Base-by-base conservation (phyloP, 2,797 vertebrate species). In the Acipenser ruthenus region DNA sequence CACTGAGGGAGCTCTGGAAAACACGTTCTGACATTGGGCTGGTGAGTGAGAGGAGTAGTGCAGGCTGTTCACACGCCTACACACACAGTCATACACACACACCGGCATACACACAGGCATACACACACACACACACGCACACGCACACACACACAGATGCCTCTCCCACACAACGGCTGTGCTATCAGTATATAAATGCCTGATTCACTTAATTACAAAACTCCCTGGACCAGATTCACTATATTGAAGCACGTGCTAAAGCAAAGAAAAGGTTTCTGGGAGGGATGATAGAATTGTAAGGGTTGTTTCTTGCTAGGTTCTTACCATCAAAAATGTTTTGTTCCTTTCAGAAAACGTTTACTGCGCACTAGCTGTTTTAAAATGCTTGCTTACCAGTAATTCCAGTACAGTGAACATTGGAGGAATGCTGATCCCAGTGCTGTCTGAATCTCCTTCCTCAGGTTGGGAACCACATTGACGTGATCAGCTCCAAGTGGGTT, bases 1-100 rank as follows among this genome's bases (percentile, higher is more conserved):
- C 96, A 37, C 84, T 99, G 67, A 85, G 73, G 52, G 89, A 92
- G 0, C 87, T 99, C 68, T 98, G 96, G 96, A 90, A 88, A 73
- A 94, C 92, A 65, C 88, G 96, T 9, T 99, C 96, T 0, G 91
- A 94, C 65, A 98, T 99, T 8, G 96, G 96, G 65, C 88, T 99
- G 91, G 96, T 99, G 87, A 83, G 86, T 82, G 37, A 18, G 15
- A 18, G 15, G 2, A 18, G 10, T 60, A 70, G 69, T 67, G 11
- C 0, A 12, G 48, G 11, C 23, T 49, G 18, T 10, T 65, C 10
- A 48, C 6, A 52, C 58, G 10, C 50, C 10, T 11, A n/a, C 13
- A 12, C 66, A 50, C 3, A 50, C 51, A 18, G 11, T 51, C 10
- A 10, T 47, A 48, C 23, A 37, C 53, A 58, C 11, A 47, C 12